These are phyloP conservation scores for Tiliacea aurago DNA, from an alignment of 2,888 invertebrate genomes.

Conservation along the genomic window DNA sequence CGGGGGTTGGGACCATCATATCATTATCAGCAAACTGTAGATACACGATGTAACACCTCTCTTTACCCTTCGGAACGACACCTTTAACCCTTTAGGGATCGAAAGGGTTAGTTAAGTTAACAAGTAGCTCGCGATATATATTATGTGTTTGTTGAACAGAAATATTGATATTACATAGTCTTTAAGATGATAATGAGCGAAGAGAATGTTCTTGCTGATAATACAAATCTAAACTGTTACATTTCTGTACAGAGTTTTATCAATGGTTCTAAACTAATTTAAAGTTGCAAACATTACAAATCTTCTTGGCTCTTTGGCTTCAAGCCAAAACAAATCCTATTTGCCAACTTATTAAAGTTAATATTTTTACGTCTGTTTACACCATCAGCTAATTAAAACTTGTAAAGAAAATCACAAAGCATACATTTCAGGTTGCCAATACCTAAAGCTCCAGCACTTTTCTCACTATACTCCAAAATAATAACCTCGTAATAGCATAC, in stretches of 20 bases:
- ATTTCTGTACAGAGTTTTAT: not conserved
- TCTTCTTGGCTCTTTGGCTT: not conserved
- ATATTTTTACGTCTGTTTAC: constrained; percentile 1
- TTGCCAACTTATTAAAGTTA: constrained; percentile 22
- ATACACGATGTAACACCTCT: constrained; percentile 17
- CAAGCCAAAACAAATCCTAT: constrained; percentile 19
- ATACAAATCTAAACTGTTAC: not conserved
- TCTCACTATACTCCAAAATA: not conserved
- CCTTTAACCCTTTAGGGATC: constrained; percentile 4
- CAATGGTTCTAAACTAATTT: constrained; percentile 5
- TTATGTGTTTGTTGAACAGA: not conserved
- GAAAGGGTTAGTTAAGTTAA: constrained; percentile 1
- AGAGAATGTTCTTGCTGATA: not conserved
- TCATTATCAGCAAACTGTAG: constrained; percentile 21
- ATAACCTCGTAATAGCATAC: not conserved
- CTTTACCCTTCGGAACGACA: not conserved
- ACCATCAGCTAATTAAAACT: constrained; percentile 7
- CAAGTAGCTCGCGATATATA: not conserved
- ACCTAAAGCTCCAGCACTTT: not conserved
- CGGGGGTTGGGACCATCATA: not conserved
- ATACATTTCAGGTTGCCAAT: too few species aligned
- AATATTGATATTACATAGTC: not conserved
- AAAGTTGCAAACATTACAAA: constrained; percentile 10
- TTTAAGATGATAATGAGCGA: not conserved
- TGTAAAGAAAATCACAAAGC: not conserved